Evolutionary conservation across 2,797 vertebrate species (phyloP), one percentile per base, ranked within the genome.

Genomic region (Threskiornis aethiopicus): DNA sequence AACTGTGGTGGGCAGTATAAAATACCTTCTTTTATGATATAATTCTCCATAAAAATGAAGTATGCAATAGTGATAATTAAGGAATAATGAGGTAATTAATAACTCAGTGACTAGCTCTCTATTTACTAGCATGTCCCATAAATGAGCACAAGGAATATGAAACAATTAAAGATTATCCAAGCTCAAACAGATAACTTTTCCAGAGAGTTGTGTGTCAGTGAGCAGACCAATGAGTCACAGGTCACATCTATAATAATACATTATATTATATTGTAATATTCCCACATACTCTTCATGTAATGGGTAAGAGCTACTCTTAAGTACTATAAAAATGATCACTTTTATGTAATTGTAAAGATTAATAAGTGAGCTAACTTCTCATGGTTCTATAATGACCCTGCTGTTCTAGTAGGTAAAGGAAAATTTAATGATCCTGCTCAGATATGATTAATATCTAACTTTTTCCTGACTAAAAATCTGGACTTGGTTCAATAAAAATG

Each of bases 401-500:
- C 92, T 95, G 70, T 95, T 97, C 94, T 97, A 57, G 94, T 97
- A 98, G 92, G 97, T 98, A 98, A 97, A 98, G 94, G 78, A 96
- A 97, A 97, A 95, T 96, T 93, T 98, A 98, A 98, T 97, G 96
- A 97, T 96, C 89, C 89, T 90, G 94, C 42, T 97, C 96, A 97
- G 71, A 96, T 89, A 86, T 98, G 96, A 98, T 98, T 98, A 98
- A 97, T 97, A 97, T 97, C 93, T 97, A 98, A 97, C 37, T 83
- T 91, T 97, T 97, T 96, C 96, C 95, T 96, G 96, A 96, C 93
- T 95, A 96, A 98, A 98, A 96, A 95, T 96, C 87, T 97, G 97
- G 96, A 97, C 84, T 96, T 95, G 95, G 87, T 98, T 98, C 97
- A 98, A 97, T 97, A 95, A 98, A 98, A 98, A 97, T 96, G 95